Evolutionary conservation across 2,888 invertebrate genomes (phyloP), one percentile per base, ranked within the genome.

Genomic region (Cephonodes hylas): DNA sequence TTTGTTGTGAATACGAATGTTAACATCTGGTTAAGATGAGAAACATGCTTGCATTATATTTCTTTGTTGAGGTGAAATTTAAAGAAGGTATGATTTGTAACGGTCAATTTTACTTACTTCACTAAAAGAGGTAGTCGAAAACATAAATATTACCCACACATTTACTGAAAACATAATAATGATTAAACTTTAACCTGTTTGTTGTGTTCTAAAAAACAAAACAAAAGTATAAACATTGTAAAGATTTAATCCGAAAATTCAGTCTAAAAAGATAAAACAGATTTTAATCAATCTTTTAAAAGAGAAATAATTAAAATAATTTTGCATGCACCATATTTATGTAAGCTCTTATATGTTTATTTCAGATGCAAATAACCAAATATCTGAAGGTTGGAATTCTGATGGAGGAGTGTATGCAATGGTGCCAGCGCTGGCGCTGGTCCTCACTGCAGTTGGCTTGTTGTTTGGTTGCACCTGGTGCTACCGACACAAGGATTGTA

Each of bases 391-490:
- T 67, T 89, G 89, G 91, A 75, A 79, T 60, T 65, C 80, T n/a
- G 80, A 80, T 42, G 79, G 78, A 5, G 79, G 81, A 7, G 31
- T 84, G 64, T 89, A 88, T 60, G 83, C 85, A 27, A 82, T 78
- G 60, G 75, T 91, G 71, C 89, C 89, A 63, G 90, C 87, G 76
- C 85, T 93, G 86, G 88, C 86, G 80, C 80, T 92, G 76, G 77
- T 91, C 27, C 64, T 90, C 65, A 85, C 91, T 18, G 88, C 86
- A 44, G 80, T 88, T n/a, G 85, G 85, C 15, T 71, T 93, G 53
- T 80, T 93, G 58, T 80, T 90, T 61, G 93, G 93, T 31, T 93
- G 93, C 77, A 89, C 92, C n/a, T 93, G 93, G 91, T 93, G 93
- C 72, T 90, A 89, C 73, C 77, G 86, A 64, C 91, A 90, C 74